These are phyloP conservation scores for Procapra przewalskii DNA, from an alignment of 2,113 vertebrate species.

Conservation along the genomic window DNA sequence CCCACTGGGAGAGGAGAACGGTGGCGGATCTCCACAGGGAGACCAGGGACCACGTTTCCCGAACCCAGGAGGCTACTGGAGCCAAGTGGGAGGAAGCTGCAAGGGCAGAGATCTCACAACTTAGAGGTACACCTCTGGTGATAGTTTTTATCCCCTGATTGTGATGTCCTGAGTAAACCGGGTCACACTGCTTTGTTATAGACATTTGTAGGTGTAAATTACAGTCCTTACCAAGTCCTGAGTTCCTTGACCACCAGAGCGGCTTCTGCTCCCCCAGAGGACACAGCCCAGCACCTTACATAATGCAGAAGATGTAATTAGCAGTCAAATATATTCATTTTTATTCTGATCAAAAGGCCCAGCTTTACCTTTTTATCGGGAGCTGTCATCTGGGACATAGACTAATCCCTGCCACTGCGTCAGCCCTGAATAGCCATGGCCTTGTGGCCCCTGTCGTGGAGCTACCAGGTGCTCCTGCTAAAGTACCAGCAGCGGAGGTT, in stretches of 20 bases:
- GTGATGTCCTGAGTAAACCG: rapidly evolving
- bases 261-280: neutral
- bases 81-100: neutral
- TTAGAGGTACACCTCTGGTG: rapidly evolving
- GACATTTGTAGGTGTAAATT: rapidly evolving
- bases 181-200: rapidly evolving
- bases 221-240: rapidly evolving
- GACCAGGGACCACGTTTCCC: neutral
- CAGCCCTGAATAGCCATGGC: rapidly evolving
- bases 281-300: rapidly evolving
- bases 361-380: neutral
- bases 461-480: no score
- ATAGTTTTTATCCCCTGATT: rapidly evolving
- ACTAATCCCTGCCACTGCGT: rapidly evolving
- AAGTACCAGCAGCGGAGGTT: neutral
- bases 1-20: rapidly evolving
- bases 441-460: rapidly evolving
- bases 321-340: neutral
- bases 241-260: neutral
- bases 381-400: neutral
- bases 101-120: rapidly evolving
- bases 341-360: neutral
- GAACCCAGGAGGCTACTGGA: neutral
- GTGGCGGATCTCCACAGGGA: neutral
- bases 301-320: neutral